A percentile compares a stretch with the other conserved stretches of the same genome.
These are phyloP conservation scores for Peribatodes rhomboidaria DNA, from an alignment of 2,888 invertebrate genomes.

Conservation along the genomic window DNA sequence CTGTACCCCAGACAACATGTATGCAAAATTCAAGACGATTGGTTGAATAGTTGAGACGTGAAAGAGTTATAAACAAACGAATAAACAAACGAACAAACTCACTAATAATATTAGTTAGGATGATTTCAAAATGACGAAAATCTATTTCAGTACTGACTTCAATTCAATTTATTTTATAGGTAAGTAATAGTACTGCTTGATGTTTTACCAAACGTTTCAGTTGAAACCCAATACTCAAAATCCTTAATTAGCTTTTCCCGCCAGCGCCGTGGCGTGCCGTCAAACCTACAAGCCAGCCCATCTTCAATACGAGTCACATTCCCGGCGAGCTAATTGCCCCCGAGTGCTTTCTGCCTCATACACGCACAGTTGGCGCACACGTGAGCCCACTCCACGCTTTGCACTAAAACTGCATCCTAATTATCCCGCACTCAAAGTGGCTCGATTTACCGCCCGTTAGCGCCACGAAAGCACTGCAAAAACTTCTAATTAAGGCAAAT, in stretches of 20 bases:
- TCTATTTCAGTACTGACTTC: too few relatives aligned
- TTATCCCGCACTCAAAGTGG: constrained; percentile 76
- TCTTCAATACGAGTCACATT: constrained; percentile 62
- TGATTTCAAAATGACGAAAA: too few relatives aligned
- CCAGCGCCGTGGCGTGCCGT: constrained; percentile 18
- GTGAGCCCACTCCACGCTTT: constrained; percentile 59
- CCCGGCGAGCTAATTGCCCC: constrained; percentile 63
- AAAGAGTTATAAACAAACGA: too few relatives aligned
- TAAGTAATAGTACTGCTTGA: too few relatives aligned
- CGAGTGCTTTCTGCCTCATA: constrained; percentile 67
- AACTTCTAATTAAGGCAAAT: constrained; percentile 84
- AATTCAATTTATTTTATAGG: too few relatives aligned
- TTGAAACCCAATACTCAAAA: background rate
- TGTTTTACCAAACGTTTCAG: background rate
- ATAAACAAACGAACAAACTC: too few relatives aligned
- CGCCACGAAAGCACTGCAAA: constrained; percentile 68
- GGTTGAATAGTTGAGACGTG: too few relatives aligned
- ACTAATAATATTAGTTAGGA: too few relatives aligned
- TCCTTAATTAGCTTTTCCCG: constrained; percentile 24
- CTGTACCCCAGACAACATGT: too few relatives aligned
- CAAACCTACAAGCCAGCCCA: constrained; percentile 40
- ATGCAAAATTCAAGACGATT: too few relatives aligned
- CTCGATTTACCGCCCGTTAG: constrained; percentile 74
- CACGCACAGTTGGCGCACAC: constrained; percentile 71
- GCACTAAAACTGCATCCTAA: constrained; percentile 78